Conservation (phyloP, 2,797 vertebrate genomes). For the Sphenopsis melanotis region DNA sequence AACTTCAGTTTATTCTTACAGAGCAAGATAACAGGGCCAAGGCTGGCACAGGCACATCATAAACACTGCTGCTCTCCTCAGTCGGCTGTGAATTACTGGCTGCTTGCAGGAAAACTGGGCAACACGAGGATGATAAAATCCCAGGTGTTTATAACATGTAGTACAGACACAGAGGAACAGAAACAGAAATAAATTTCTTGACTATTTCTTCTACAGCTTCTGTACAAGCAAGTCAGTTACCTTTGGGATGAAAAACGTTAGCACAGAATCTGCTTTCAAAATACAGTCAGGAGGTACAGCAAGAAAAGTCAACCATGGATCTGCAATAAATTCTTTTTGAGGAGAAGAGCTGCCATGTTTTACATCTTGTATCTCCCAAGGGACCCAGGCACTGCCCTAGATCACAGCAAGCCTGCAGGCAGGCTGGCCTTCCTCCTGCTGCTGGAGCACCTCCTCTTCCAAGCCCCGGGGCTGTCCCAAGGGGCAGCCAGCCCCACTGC, state of each 20-base stretch:
- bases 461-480: not conserved
- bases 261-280: not conserved
- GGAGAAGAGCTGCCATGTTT: not conserved
- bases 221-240: not conserved
- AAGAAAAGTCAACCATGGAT: not conserved
- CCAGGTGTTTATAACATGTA: not conserved
- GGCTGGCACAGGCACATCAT: not conserved
- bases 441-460: not conserved
- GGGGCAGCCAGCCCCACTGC: not conserved
- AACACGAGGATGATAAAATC: not conserved
- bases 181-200: not conserved
- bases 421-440: not conserved
- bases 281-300: not conserved
- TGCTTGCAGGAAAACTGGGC: not conserved
- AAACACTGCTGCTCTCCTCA: not conserved
- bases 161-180: not conserved
- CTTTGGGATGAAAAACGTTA: not conserved
- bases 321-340: not conserved
- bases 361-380: not conserved
- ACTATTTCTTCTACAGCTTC: not conserved
- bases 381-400: not conserved
- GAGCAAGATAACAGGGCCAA: not conserved
- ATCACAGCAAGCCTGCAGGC: not conserved
- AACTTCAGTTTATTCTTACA: not conserved
- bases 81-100: not conserved